These are phyloP conservation scores for Salvelinus fontinalis DNA, from an alignment of 2,113 vertebrate genomes.

Conservation along the genomic window DNA sequence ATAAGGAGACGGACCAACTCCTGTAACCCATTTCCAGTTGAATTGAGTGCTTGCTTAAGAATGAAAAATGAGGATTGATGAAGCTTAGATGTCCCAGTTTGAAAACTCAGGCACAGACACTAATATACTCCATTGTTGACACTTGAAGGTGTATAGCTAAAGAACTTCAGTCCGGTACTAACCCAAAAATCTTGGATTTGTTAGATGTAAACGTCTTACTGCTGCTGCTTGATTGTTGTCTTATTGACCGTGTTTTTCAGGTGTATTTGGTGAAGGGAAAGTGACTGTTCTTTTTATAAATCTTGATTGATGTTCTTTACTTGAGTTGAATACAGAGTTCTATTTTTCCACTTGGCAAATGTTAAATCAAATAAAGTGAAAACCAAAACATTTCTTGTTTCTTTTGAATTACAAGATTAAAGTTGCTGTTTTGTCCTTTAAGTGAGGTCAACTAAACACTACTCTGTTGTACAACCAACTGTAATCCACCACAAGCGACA, in stretches of 20 bases:
- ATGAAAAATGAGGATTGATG: no score
- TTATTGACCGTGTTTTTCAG: background rate
- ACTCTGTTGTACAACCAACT: background rate
- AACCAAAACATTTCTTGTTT: constrained; percentile 22
- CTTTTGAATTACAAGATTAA: constrained; percentile 37
- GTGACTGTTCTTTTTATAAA: constrained; percentile 3
- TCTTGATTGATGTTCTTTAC: constrained; percentile 4
- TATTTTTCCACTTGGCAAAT: constrained; percentile 69
- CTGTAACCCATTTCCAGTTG: no score
- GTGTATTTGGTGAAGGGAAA: background rate
- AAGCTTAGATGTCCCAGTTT: background rate
- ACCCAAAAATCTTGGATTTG: background rate
- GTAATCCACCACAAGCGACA: constrained; percentile 19
- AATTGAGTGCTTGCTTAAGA: no score
- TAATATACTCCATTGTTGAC: background rate
- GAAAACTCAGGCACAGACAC: background rate
- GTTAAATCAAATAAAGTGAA: background rate
- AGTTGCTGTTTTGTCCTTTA: background rate
- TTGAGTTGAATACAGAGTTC: constrained; percentile 43
- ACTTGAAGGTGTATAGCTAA: background rate
- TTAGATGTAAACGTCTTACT: background rate
- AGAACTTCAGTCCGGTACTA: background rate
- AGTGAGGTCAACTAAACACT: background rate
- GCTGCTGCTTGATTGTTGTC: background rate
- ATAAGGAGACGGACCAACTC: no score